Evolutionary conservation across 2,888 invertebrate species (phyloP).

Genomic region (Orchesella flavescens): DNA sequence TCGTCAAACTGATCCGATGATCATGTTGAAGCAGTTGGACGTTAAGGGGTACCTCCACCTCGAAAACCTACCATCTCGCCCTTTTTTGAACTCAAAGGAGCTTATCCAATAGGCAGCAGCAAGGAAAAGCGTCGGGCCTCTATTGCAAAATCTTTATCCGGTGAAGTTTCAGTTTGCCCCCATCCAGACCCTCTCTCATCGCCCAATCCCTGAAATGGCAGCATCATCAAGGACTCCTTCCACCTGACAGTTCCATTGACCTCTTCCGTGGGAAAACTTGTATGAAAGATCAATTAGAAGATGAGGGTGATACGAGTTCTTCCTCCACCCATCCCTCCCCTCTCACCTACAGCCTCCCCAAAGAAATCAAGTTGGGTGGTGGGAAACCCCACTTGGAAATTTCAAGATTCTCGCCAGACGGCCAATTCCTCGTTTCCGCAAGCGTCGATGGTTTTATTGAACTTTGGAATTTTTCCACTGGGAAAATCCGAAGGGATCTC

Average conservation of each 20-base stretch:
- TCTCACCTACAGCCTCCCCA: conserved; percentile 81
- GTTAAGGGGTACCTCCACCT: conserved; percentile 96
- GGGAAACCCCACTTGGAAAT: conserved; percentile 96
- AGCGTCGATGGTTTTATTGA: conserved; percentile 99
- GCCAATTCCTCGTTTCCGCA: conserved; percentile 97
- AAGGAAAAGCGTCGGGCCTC: conserved; percentile 96
- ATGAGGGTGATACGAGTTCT: conserved; percentile 83
- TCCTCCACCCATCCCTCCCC: too few species aligned
- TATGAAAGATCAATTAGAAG: conserved; percentile 88
- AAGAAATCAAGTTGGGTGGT: conserved; percentile 96
- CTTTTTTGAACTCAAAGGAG: conserved; percentile 99
- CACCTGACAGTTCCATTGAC: conserved; percentile 97
- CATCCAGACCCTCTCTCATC: conserved; percentile 92
- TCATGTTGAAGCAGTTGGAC: conserved; percentile 96
- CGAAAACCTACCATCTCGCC: conserved; percentile 95
- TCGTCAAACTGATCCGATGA: conserved; percentile 98
- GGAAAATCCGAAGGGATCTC: conserved; percentile 98
- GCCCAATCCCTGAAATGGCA: conserved; percentile 99
- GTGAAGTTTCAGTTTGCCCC: conserved; percentile 99
- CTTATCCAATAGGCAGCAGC: conserved; percentile 94
- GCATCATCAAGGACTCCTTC: conserved; percentile 97
- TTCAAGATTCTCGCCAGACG: conserved; percentile 97
- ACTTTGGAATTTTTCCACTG: conserved; percentile 99
- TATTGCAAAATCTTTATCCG: conserved; percentile 93
- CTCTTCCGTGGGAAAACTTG: conserved; percentile 99